phyloP scores from a whole-genome alignment of 2,888 invertebrate species.

The Diaphora mendica region DNA sequence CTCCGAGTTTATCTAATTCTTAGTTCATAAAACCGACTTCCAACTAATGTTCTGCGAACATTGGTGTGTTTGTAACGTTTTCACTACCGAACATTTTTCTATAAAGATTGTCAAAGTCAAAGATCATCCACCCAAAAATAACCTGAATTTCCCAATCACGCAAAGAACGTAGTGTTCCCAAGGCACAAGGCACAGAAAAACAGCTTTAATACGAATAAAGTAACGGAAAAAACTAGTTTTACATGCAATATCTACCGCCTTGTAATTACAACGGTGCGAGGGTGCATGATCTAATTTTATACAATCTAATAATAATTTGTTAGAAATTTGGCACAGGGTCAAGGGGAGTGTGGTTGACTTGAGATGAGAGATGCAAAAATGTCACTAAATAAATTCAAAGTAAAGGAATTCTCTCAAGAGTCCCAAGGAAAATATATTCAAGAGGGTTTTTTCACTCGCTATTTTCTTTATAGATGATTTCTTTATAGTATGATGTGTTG shows the following conservation, averaged over 20 bases:
- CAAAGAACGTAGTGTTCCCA: not conserved
- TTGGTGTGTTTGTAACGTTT: not conserved
- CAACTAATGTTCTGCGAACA: not conserved
- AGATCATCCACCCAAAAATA: too few relatives aligned
- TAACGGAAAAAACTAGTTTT: not conserved
- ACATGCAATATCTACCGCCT: not conserved
- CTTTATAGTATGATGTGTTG: not conserved
- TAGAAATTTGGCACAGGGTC: not conserved
- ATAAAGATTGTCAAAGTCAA: not conserved
- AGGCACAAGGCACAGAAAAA: not conserved
- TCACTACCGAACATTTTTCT: not conserved
- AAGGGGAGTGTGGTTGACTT: not conserved
- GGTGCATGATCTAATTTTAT: not conserved
- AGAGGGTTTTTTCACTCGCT: not conserved
- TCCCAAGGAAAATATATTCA: not conserved
- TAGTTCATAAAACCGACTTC: not conserved
- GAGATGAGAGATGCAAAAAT: not conserved
- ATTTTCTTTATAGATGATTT: not conserved
- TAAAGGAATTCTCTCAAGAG: not conserved
- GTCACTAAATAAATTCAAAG: not conserved
- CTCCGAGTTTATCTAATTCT: not conserved
- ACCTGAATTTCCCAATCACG: not conserved
- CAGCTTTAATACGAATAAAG: not conserved
- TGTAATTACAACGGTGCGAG: not conserved
- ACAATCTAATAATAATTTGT: conserved; percentile 6